Base-by-base conservation (phyloP, 92 coral and sea anemone genomes). In the Parazoanthus swiftii region DNA sequence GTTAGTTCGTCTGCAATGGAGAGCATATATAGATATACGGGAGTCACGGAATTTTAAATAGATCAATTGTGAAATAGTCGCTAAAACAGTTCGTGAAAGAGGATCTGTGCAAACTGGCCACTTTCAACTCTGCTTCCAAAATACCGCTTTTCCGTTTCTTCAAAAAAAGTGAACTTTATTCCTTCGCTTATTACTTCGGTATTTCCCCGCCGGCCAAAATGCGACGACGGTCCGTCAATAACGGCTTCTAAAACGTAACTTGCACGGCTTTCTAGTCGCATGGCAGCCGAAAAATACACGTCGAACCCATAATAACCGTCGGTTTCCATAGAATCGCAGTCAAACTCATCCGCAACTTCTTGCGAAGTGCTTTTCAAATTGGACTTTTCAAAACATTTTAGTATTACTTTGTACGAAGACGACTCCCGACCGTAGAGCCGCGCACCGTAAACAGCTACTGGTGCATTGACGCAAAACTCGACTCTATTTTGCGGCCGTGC, bases 401-500 rank as follows among this genome's bases (percentile, higher is more conserved):
- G 82, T 79, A 79, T 79, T 14, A 50, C 82, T 33, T 79, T 79
- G 82, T 79, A 79, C 25, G 82, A 79, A 23, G 82, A 48, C 21
- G 82, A 79, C 37, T 79, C 38, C 21, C 82, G 58, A 4, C 82
- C 82, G 37, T 48, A 79, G 4, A 79, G 35, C 25, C 82, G 66
- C 43, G n/a, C 82, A 21, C 82, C 82, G 42, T 79, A 79, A 20
- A 79, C 39, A 23, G 15, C 65, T 35, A 79, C 20, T 11, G 82
- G 82, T 18, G 42, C 59, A 11, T 42, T 79, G 20, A 79, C 82
- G 39, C 21, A 79, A 29, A 79, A 79, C 20, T 79, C 67, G 37
- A 79, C 82, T 10, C 82, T 21, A 26, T 79, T 79, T 48, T 79
- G 82, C 36, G 82, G 82, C n/a, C 82, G 82, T 25, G 82, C 82